Evolutionary conservation across 2,888 invertebrate genomes (phyloP).

Genomic region (Clistopyga incitator): DNA sequence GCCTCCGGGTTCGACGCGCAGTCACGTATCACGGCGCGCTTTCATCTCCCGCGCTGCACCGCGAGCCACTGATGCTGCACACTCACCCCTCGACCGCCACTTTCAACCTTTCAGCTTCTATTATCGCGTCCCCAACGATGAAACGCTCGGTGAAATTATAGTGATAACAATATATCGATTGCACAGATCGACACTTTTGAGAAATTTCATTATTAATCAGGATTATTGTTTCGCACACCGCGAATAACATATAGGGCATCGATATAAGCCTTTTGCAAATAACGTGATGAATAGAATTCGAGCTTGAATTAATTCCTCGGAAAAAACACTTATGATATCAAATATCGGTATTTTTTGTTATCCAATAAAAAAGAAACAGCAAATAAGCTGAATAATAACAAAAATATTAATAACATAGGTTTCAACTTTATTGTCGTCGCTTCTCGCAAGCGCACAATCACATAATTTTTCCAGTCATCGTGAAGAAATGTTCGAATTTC

Average conservation of each 20-base stretch:
- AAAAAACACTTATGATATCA: background rate
- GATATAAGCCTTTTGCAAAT: too few species aligned
- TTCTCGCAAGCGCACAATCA: background rate
- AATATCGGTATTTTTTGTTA: background rate
- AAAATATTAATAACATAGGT: too few species aligned
- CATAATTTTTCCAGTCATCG: background rate
- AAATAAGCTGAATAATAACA: background rate
- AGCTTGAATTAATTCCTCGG: background rate
- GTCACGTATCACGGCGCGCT: slow-evolving; percentile 64
- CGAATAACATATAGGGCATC: too few species aligned
- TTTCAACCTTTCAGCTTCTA: slow-evolving; percentile 39
- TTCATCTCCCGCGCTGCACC: slow-evolving; percentile 54
- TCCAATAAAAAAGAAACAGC: too few species aligned
- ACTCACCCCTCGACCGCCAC: slow-evolving; percentile 44
- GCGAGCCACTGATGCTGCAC: slow-evolving; percentile 13
- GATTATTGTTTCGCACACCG: background rate
- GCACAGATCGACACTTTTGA: background rate
- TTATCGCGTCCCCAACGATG: slow-evolving; percentile 16
- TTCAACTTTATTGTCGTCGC: background rate
- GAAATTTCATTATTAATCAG: background rate
- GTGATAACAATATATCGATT: background rate
- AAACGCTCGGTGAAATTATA: slow-evolving; percentile 7
- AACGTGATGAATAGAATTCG: too few species aligned
- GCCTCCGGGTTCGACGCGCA: slow-evolving; percentile 63
- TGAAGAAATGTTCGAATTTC: slow-evolving; percentile 28